These are phyloP conservation scores for Philhelius pedissequus DNA, from an alignment of 2,888 invertebrate genomes.

Conservation along the genomic window DNA sequence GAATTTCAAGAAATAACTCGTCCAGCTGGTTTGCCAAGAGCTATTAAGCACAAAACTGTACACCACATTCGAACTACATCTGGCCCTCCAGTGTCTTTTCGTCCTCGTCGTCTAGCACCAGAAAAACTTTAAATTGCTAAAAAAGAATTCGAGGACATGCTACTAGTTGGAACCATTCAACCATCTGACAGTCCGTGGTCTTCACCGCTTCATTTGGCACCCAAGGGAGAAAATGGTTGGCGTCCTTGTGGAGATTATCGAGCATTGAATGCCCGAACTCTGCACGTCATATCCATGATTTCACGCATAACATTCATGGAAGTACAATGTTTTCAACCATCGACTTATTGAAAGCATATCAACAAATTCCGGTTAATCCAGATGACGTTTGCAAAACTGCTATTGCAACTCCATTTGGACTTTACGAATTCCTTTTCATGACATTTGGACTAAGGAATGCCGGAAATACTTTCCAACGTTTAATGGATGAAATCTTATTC, in stretches of 20 bases:
- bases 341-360: not conserved
- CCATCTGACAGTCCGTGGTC: not conserved
- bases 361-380: not conserved
- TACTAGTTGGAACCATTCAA: not conserved
- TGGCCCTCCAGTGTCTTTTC: no score
- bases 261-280: not conserved
- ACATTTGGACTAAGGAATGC: no score
- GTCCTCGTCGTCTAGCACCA: not conserved
- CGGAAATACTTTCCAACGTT: no score
- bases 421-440: no score
- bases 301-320: not conserved
- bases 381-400: not conserved
- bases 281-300: not conserved
- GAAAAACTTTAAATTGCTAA: not conserved
- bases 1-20: no score
- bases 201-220: not conserved
- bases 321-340: constrained; percentile 3
- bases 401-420: not conserved
- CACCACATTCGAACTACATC: no score
- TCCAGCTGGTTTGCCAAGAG: not conserved
- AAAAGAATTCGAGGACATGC: not conserved
- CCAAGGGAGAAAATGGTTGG: not conserved
- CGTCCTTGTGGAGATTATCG: not conserved
- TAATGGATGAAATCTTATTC: no score
- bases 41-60: no score